Evolutionary conservation across 1,140 invertebrate species (phyloP).

Genomic region (Geopemphigus sp.): DNA sequence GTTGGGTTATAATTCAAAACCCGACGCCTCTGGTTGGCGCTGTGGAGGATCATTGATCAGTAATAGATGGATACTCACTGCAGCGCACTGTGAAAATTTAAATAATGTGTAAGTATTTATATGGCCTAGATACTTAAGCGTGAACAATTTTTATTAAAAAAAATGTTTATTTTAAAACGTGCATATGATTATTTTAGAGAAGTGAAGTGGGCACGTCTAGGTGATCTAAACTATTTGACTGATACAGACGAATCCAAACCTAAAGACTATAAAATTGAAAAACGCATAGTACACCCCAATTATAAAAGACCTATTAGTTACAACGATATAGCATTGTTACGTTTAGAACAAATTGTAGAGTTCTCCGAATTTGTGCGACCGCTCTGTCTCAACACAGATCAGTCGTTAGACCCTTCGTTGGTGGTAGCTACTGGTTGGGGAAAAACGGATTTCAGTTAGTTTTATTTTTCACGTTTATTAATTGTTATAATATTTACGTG

Average conservation of each 20-base stretch:
- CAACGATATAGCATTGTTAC: constrained; percentile 55
- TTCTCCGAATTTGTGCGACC: constrained; percentile 56
- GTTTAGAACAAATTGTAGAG: constrained; percentile 54
- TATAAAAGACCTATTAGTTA: constrained; percentile 55
- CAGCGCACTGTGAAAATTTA: constrained; percentile 27
- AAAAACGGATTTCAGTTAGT: constrained; percentile 52
- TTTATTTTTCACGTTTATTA: not conserved
- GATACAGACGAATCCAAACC: constrained; percentile 26
- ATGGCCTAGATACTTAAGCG: too few relatives aligned
- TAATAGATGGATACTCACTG: constrained; percentile 19
- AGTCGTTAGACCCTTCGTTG: constrained; percentile 11
- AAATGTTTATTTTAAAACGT: not conserved
- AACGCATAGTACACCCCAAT: constrained; percentile 57
- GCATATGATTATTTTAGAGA: not conserved
- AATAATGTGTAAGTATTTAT: not conserved
- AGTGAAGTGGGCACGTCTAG: constrained; percentile 53
- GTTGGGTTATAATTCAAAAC: constrained; percentile 6
- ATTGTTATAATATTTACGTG: not conserved
- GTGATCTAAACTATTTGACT: constrained; percentile 50
- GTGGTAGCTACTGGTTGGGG: constrained; percentile 62
- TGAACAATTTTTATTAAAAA: too few relatives aligned
- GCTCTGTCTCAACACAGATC: constrained; percentile 58
- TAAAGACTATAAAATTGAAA: constrained; percentile 54
- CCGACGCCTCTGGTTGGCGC: not conserved
- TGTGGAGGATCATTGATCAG: constrained; percentile 36